phyloP scores from a whole-genome alignment of 2,888 invertebrate species.

The Criorhina ranunculi region DNA sequence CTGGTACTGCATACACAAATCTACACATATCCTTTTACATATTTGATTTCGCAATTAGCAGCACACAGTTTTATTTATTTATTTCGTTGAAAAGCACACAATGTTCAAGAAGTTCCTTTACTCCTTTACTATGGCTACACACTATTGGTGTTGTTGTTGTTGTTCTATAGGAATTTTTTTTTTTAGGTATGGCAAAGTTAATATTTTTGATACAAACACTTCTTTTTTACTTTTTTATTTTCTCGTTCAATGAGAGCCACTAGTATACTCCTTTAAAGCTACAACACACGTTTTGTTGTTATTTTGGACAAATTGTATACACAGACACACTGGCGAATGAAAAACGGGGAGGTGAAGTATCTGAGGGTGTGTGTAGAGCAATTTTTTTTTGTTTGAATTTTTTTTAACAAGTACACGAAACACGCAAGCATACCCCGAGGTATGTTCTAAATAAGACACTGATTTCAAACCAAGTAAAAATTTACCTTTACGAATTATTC shows the following conservation, averaged over 20 bases:
- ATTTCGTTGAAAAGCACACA: constrained; percentile 28
- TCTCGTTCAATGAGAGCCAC: constrained; percentile 34
- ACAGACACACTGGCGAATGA: constrained; percentile 46
- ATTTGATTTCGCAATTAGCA: constrained; percentile 29
- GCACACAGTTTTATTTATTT: constrained; percentile 36
- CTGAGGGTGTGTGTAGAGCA: constrained; percentile 62
- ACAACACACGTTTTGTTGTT: constrained; percentile 67
- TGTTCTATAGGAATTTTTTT: constrained; percentile 40
- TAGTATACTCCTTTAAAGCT: constrained; percentile 55
- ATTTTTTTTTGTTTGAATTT: constrained; percentile 29
- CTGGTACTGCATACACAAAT: constrained; percentile 18
- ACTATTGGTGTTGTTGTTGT: constrained; percentile 37
- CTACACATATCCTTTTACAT: constrained; percentile 8
- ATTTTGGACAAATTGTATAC: constrained; percentile 62
- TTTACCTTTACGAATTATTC: constrained; percentile 50
- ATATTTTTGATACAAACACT: constrained; percentile 51
- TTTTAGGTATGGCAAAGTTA: constrained; percentile 46
- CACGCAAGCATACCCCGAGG: constrained; percentile 65
- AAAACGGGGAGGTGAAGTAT: constrained; percentile 56
- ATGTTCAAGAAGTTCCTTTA: constrained; percentile 8
- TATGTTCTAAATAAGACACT: constrained; percentile 41
- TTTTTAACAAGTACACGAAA: constrained; percentile 62
- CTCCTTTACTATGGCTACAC: constrained; percentile 26
- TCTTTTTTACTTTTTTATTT: constrained; percentile 20
- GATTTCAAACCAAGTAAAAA: constrained; percentile 34